These are phyloP conservation scores for Hippoglossus hippoglossus DNA, from an alignment of 2,797 vertebrate genomes.

Conservation along the genomic window DNA sequence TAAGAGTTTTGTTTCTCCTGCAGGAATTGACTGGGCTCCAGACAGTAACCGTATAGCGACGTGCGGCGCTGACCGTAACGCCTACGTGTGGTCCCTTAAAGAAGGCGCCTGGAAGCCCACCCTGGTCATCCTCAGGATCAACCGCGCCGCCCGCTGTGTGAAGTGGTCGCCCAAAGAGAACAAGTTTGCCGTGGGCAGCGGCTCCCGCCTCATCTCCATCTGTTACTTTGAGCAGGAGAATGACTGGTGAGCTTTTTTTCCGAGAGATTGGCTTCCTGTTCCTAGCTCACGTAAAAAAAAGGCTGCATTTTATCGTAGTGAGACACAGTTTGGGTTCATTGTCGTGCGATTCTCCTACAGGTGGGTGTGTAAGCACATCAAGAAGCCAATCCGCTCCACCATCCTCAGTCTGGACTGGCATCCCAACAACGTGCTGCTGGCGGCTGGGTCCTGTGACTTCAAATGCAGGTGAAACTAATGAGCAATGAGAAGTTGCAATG, in stretches of 20 bases:
- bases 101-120: slow-evolving; percentile 98
- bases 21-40: slow-evolving; percentile 98
- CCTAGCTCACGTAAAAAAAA: background rate
- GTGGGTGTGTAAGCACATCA: slow-evolving; percentile 99
- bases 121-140: slow-evolving; percentile 97
- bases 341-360: slow-evolving; percentile 70
- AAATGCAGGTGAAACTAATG: slow-evolving; percentile 91
- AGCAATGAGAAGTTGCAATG: too few species aligned
- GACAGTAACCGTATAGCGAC: slow-evolving; percentile 98
- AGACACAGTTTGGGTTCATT: background rate
- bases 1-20: background rate
- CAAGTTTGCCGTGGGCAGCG: slow-evolving; percentile 98
- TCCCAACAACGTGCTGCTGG: slow-evolving; percentile 97
- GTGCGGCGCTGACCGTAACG: slow-evolving; percentile 96
- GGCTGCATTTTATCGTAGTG: background rate
- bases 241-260: slow-evolving; percentile 89
- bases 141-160: slow-evolving; percentile 96
- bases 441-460: slow-evolving; percentile 93
- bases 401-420: slow-evolving; percentile 99
- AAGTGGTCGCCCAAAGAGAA: slow-evolving; percentile 98
- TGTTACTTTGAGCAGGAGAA: slow-evolving; percentile 99
- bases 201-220: slow-evolving; percentile 97
- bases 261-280: background rate
- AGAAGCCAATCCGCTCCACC: slow-evolving; percentile 98
- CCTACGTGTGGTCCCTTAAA: slow-evolving; percentile 98